Conservation (phyloP, 2,797 vertebrate species). For the Lemur catta region DNA sequence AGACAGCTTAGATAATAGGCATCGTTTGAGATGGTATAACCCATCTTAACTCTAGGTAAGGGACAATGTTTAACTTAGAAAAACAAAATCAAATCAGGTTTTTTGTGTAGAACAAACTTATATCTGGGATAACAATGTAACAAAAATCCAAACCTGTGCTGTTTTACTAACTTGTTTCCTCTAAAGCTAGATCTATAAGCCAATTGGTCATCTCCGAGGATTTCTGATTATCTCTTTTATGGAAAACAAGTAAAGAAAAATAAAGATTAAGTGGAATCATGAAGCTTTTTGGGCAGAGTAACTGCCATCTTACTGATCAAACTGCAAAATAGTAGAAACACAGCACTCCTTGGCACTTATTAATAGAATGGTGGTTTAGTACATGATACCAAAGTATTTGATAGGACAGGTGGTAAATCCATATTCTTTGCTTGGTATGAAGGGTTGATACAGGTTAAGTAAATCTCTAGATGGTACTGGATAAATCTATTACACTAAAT, state of each 20-base stretch:
- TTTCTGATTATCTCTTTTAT: background rate
- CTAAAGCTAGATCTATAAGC: background rate
- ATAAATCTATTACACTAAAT: background rate
- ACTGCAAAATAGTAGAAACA: background rate
- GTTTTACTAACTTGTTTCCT: background rate
- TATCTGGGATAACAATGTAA: background rate
- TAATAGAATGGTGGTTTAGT: background rate
- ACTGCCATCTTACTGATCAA: background rate
- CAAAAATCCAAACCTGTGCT: background rate
- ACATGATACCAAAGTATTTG: background rate
- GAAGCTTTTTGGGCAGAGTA: background rate
- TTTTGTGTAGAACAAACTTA: background rate
- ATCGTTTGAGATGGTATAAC: background rate
- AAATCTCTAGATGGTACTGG: background rate
- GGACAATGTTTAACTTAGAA: background rate
- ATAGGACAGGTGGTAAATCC: background rate
- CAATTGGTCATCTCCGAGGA: background rate
- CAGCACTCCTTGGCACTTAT: background rate
- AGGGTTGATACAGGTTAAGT: background rate
- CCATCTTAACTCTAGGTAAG: background rate
- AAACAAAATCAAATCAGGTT: background rate
- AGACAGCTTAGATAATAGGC: background rate
- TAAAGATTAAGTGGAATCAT: background rate
- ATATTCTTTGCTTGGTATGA: background rate
- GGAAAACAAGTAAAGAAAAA: background rate